Evolutionary conservation across 1,140 invertebrate species (phyloP), one percentile per base, ranked within the genome.

Genomic region (Rhyzopertha dominica): DNA sequence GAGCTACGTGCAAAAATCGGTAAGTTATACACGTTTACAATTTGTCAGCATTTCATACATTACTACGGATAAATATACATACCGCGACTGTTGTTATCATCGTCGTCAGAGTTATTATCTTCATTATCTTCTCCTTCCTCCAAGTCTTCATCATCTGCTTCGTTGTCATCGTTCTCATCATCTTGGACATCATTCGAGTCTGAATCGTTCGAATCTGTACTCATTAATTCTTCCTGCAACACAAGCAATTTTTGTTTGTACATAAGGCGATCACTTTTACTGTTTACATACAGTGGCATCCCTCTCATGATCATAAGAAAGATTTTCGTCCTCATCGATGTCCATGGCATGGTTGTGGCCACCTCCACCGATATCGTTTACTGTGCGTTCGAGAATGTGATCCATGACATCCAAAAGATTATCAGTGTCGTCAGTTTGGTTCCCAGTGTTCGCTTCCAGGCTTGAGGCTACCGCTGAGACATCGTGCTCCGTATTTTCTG

Each of bases 331-430:
- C 32, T 68, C 62, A 50, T 68, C 65, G 36, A 66, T 63, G 30
- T 67, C 65, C 61, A 67, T 67, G 5, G 56, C 56, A 25, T 49
- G 43, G 42, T 52, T 56, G 34, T 46, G 52, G 34, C 45, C 54
- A 43, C 45, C 57, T 35, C 48, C 48, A 22, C 49, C 52, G 29
- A 47, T 53, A 10, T 51, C 53, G 36, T 53, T 60, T 28, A 53
- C 54, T 7, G 37, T 53, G 62, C 77, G 72, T 49, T 83, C 79
- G 1, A 85, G 64, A 29, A 85, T 64, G 25, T 82, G 79, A 60
- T 82, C 81, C 72, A 86, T 77, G 5, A 85, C 82, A 53, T 83
- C 81, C 7, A 85, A 61, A 1, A 74, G 73, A 41, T 76, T 74
- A n/a, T 69, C 70, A 29, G 72, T 72, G 34, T 74, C 73, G 22